These are phyloP conservation scores for Paedocypris micromegethes DNA, from an alignment of 2,797 vertebrate genomes.

Conservation along the genomic window DNA sequence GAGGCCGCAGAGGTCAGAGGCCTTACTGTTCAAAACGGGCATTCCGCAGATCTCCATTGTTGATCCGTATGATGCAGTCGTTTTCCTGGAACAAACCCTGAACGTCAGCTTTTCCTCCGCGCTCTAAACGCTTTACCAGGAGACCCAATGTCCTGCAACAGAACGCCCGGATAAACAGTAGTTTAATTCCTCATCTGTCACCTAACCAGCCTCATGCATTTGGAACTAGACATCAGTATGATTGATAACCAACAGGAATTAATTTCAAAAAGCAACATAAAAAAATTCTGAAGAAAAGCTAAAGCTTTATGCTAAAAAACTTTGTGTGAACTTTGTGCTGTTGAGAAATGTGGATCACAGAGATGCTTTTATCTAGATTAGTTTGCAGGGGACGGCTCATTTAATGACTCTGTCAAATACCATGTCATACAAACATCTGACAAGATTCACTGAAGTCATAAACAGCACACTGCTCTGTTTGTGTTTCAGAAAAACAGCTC, in stretches of 20 bases:
- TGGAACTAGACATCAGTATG: conserved; percentile 15
- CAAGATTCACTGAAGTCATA: not conserved
- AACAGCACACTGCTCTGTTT: too few species aligned
- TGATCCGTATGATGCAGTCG: conserved; percentile 92
- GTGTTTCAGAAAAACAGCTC: not conserved
- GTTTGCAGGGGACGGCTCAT: conserved; percentile 4
- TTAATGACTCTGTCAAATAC: conserved; percentile 4
- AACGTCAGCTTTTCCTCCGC: conserved; percentile 86
- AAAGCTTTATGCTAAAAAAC: conserved; percentile 23
- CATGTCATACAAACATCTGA: not conserved
- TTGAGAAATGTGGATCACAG: conserved; percentile 52
- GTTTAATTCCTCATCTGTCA: conserved; percentile 10
- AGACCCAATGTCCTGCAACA: conserved; percentile 71
- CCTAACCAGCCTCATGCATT: conserved; percentile 14
- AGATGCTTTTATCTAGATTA: conserved; percentile 45
- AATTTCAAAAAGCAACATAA: conserved; percentile 24
- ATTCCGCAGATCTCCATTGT: conserved; percentile 86
- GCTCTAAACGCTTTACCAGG: conserved; percentile 84
- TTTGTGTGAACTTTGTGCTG: not conserved
- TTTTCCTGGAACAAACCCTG: conserved; percentile 91
- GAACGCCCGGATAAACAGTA: conserved; percentile 19
- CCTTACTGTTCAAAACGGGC: conserved; percentile 95
- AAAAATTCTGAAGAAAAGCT: conserved; percentile 13
- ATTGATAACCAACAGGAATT: conserved; percentile 21
- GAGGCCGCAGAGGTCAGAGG: conserved; percentile 3